phyloP scores from a whole-genome alignment of 1,140 invertebrate genomes.

The Microplitis mediator region DNA sequence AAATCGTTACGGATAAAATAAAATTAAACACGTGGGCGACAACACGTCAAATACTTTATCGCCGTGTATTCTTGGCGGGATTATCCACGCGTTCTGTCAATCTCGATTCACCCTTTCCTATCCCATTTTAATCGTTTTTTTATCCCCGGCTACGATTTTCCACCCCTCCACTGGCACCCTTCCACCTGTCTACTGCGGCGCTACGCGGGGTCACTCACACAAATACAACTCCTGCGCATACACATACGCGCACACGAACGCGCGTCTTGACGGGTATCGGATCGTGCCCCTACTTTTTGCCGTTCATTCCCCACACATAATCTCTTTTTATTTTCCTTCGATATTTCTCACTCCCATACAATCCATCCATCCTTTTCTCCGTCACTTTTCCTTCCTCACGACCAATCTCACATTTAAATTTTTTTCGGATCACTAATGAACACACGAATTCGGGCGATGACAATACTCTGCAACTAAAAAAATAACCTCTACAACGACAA shows the following conservation, averaged over 20 bases:
- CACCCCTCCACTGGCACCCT: conserved; percentile 25
- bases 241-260: conserved; percentile 12
- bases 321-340: neutral
- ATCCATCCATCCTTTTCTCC: conserved; percentile 27
- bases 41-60: neutral
- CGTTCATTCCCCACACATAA: neutral
- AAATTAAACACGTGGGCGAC: conserved; percentile 33
- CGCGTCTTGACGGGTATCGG: neutral
- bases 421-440: neutral
- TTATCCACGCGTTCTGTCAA: conserved; percentile 38
- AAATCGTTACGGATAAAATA: conserved; percentile 13
- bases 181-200: conserved; percentile 35
- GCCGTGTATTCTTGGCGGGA: conserved; percentile 23
- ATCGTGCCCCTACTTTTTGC: neutral
- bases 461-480: too few species aligned
- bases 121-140: conserved; percentile 17
- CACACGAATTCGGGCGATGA: too few species aligned
- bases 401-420: conserved; percentile 39
- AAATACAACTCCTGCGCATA: conserved; percentile 14
- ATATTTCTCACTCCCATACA: conserved; percentile 35
- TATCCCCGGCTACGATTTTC: conserved; percentile 35
- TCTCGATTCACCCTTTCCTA: conserved; percentile 29
- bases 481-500: neutral
- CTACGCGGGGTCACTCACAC: conserved; percentile 27
- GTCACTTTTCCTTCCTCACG: conserved; percentile 37